Base-by-base conservation (phyloP, 2,113 vertebrate species). In the Hemiprocne comata region DNA sequence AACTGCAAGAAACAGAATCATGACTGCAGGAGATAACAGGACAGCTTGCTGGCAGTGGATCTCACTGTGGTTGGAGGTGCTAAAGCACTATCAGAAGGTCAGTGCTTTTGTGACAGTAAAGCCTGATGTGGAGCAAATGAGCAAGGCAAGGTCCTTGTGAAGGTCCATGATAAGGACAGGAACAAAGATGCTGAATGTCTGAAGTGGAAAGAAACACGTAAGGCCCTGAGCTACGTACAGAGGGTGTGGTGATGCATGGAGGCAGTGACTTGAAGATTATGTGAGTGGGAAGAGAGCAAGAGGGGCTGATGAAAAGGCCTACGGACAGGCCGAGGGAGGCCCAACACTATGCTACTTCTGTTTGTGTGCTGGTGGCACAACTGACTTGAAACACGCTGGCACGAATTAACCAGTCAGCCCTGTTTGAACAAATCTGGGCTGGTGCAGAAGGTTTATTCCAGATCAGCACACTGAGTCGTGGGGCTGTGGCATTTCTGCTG, bases 301-400 rank as follows among this genome's bases (percentile, higher is more conserved):
- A 40, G 28, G 44, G 33, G 24, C 58, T 76, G 60, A 89, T 84
- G 72, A 65, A 83, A 84, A 84, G 72, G 13, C 34, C 50, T 65
- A 11, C 20, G 82, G 80, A n/a, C 29, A 69, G 81, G 54, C 89
- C 6, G 0, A 85, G 46, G n/a, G 26, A 76, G 36, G 40, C 23
- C n/a, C 65, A 80, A 10, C 50, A 66, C 65, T 83, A 28, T 7
- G 1, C 54, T 46, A 10, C 36, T 83, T 38, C 75, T 60, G 17
- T 54, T 60, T 80, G 44, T 26, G 3, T 42, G 55, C 79, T 57
- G 83, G 50, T 77, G 64, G 50, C n/a, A 10, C 34, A n/a, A 34
- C 33, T 89, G 89, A 92, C 50, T 36, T 74, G 51, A 94, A 90
- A 54, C 55, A 36, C 7, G 19, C 76, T 90, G 93, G 67, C 93